These are phyloP conservation scores for Ernsta delagoae DNA, from an alignment of 2,888 invertebrate species.

Conservation along the genomic window DNA sequence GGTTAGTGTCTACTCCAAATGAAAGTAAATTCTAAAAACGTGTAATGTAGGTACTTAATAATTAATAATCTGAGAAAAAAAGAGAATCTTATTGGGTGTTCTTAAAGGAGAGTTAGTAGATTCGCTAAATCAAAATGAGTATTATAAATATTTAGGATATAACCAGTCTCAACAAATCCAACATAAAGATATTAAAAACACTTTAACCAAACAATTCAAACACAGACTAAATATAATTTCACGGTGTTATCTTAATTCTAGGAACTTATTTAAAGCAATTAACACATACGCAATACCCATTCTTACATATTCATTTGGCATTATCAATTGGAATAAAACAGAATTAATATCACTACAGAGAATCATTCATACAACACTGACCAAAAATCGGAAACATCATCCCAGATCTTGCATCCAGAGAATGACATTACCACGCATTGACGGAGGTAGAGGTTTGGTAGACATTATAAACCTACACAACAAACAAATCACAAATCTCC, in stretches of 20 bases:
- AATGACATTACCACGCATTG: neutral
- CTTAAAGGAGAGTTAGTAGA: constrained; percentile 1
- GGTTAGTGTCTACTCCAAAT: too few relatives aligned
- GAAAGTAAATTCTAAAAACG: too few relatives aligned
- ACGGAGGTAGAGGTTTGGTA: neutral
- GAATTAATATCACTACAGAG: constrained; percentile 8
- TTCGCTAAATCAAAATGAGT: constrained; percentile 8
- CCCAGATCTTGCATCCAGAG: constrained; percentile 3
- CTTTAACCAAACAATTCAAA: constrained; percentile 10
- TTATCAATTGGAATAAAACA: constrained; percentile 12
- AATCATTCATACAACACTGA: neutral
- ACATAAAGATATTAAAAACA: constrained; percentile 6
- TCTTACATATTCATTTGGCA: neutral
- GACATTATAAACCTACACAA: constrained; percentile 8
- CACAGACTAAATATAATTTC: neutral
- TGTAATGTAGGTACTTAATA: too few relatives aligned
- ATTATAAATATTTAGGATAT: constrained; percentile 33
- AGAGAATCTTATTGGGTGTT: neutral
- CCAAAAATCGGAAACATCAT: constrained; percentile 10
- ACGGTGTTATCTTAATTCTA: neutral
- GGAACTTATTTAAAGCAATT: constrained; percentile 12
- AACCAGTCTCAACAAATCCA: constrained; percentile 25
- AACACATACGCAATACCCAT: constrained; percentile 25
- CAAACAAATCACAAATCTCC: neutral
- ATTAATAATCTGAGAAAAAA: neutral